phyloP scores from a whole-genome alignment of 2,797 vertebrate genomes.

The Phataginus tetradactyla region DNA sequence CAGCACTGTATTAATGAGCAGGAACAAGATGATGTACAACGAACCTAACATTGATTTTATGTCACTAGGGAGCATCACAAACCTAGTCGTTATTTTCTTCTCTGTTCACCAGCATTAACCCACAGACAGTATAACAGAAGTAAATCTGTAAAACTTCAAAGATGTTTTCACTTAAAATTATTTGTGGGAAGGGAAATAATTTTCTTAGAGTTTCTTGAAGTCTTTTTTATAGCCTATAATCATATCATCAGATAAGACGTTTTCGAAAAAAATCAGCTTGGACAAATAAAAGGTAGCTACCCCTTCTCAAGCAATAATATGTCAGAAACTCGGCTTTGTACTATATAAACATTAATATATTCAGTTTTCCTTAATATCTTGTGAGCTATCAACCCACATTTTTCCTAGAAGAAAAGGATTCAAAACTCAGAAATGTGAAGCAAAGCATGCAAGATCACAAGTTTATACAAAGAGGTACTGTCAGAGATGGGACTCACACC shows the following conservation, averaged over 20 bases:
- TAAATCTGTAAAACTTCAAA: constrained; percentile 45
- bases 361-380: background rate
- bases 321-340: background rate
- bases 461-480: background rate
- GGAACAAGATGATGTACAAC: constrained; percentile 22
- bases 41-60: constrained; percentile 61
- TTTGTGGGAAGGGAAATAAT: background rate
- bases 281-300: background rate
- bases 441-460: background rate
- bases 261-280: background rate
- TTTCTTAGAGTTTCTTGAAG: constrained; percentile 29
- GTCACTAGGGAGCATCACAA: constrained; percentile 27
- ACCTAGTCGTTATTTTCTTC: constrained; percentile 61
- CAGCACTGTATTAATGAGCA: constrained; percentile 32
- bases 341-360: background rate
- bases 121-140: background rate
- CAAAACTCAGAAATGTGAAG: background rate
- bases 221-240: background rate
- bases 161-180: constrained; percentile 39
- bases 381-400: background rate
- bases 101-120: constrained; percentile 11
- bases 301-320: background rate
- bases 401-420: background rate
- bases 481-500: background rate
- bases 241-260: constrained; percentile 1